Evolutionary conservation across 2,113 vertebrate genomes (phyloP).

Genomic region (Stomatorhinus ivindoensis): DNA sequence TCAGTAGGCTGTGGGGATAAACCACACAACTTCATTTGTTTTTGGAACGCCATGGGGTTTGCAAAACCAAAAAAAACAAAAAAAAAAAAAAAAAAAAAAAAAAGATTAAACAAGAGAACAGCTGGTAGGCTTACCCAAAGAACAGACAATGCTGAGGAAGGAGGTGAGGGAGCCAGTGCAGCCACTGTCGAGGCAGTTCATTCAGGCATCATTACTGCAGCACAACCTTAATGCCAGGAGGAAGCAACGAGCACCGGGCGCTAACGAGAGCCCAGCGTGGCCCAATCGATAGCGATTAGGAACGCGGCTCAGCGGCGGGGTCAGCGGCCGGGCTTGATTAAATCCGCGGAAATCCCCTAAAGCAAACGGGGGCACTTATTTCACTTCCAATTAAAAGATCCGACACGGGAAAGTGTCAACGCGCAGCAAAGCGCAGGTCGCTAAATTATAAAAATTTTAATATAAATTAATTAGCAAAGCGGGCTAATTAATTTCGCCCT

Average conservation of each 20-base stretch:
- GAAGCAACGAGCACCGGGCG: not conserved
- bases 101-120: not conserved
- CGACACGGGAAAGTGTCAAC: not conserved
- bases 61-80: not conserved
- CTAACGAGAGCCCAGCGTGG: conserved; percentile 8
- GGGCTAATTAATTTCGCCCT: not conserved
- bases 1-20: not conserved
- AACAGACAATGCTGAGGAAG: not conserved
- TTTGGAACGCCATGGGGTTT: not conserved
- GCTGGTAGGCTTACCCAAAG: not conserved
- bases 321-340: conserved; percentile 5
- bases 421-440: not conserved
- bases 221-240: not conserved
- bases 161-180: not conserved
- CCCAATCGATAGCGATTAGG: conserved; percentile 16
- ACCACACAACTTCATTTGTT: not conserved
- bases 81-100: not conserved
- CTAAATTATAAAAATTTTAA: not conserved
- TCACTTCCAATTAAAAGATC: conserved; percentile 7
- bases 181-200: not conserved
- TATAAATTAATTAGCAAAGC: conserved; percentile 2
- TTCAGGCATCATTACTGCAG: not conserved
- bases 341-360: conserved; percentile 2
- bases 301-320: not conserved
- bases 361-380: not conserved